Evolutionary conservation across 2,888 invertebrate species (phyloP).

Genomic region (Pheosia gnoma): DNA sequence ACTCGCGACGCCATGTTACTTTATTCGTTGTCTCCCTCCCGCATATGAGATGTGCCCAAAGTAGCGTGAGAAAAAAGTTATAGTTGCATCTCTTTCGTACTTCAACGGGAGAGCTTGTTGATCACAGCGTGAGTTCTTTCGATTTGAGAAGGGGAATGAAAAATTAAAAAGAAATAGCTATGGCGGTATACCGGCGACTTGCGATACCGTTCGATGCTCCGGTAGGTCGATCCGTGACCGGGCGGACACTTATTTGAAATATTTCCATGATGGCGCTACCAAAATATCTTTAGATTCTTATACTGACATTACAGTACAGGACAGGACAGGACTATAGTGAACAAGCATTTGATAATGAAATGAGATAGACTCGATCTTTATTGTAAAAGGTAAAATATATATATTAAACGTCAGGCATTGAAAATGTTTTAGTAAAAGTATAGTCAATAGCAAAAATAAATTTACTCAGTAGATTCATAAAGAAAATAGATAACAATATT

Average conservation of each 20-base stretch:
- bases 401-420: too few relatives aligned
- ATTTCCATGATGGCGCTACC: constrained; percentile 49
- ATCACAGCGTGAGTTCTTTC: constrained; percentile 68
- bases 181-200: constrained; percentile 44
- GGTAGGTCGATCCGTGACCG: constrained; percentile 41
- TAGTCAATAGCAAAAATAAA: too few relatives aligned
- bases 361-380: too few relatives aligned
- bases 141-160: constrained; percentile 75
- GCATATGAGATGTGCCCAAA: constrained; percentile 32
- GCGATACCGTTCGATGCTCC: constrained; percentile 49
- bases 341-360: too few relatives aligned
- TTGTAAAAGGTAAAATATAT: too few relatives aligned
- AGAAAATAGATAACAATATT: too few relatives aligned
- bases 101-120: constrained; percentile 45
- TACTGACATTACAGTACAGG: too few relatives aligned
- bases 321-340: not conserved
- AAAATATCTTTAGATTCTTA: constrained; percentile 8
- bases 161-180: constrained; percentile 65
- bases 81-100: constrained; percentile 57
- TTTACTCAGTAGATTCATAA: too few relatives aligned
- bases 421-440: too few relatives aligned
- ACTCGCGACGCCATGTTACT: constrained; percentile 74
- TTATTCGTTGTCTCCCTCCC: constrained; percentile 61
- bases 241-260: constrained; percentile 47
- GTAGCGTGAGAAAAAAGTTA: constrained; percentile 47